A percentile compares a stretch with the other conserved stretches of the same genome.
Conservation (phyloP, 35 echinoderm and acorn worm species). For the Eucidaris tribuloides region DNA sequence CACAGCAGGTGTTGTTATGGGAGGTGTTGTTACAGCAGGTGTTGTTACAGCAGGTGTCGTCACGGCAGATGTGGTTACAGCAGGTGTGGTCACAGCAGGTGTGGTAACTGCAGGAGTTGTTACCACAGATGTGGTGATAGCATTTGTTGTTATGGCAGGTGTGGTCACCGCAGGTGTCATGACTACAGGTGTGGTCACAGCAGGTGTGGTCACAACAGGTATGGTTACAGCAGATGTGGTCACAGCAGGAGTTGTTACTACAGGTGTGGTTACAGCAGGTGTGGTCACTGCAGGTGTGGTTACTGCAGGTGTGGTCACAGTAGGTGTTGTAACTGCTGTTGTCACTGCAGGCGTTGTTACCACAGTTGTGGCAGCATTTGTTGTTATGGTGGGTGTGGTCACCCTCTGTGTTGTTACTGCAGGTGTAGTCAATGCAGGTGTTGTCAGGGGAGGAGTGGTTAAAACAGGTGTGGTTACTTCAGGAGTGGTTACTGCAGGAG, state of each 20-base stretch:
- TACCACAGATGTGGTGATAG: constrained; percentile 10
- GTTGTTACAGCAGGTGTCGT: constrained; percentile 21
- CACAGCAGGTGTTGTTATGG: constrained; percentile 6
- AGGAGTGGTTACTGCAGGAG: constrained; percentile 17
- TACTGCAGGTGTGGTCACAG: neutral
- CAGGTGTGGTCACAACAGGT: constrained; percentile 16
- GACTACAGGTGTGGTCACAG: no score
- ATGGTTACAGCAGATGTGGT: neutral
- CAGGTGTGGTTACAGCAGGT: constrained; percentile 1
- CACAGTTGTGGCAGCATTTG: neutral
- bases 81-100: neutral
- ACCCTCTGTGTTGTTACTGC: neutral
- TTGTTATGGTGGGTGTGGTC: neutral
- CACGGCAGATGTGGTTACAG: neutral
- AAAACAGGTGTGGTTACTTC: neutral
- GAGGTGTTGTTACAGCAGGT: constrained; percentile 8
- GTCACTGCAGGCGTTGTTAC: neutral
- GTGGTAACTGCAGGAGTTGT: constrained; percentile 21
- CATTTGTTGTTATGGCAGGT: neutral
- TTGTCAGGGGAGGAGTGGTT: neutral
- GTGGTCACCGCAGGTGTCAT: neutral
- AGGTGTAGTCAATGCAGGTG: neutral
- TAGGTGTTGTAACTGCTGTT: constrained; percentile 9
- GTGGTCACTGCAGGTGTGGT: constrained; percentile 16
- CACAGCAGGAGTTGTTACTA: neutral